Percentiles rank a stretch among this genome's conserved stretches.
phyloP scores from a whole-genome alignment of 2,797 vertebrate species.

The Kryptolebias ocellatus region DNA sequence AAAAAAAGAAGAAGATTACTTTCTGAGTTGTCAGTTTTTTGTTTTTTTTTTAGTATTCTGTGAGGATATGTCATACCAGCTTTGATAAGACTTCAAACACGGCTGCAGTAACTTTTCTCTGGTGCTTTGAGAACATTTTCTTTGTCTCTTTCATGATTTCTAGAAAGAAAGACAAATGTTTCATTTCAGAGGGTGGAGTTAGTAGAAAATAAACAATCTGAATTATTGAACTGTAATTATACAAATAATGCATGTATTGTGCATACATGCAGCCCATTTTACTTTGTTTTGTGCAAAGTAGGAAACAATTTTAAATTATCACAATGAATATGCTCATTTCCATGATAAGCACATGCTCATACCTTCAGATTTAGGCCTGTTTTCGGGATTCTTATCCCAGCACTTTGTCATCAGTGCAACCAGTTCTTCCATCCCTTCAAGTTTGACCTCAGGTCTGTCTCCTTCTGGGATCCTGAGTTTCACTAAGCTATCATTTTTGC shows the following conservation, averaged over 20 bases:
- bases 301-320: neutral
- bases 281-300: neutral
- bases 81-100: constrained; percentile 37
- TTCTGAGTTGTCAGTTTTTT: neutral
- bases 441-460: constrained; percentile 53
- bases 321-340: neutral
- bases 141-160: constrained; percentile 55
- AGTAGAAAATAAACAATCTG: neutral
- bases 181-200: neutral
- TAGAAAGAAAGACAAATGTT: constrained; percentile 47
- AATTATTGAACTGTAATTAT: neutral
- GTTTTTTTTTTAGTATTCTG: neutral
- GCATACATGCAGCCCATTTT: neutral
- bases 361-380: constrained; percentile 66
- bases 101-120: constrained; percentile 19
- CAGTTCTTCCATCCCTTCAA: constrained; percentile 60
- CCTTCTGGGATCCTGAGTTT: constrained; percentile 15
- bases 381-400: constrained; percentile 48
- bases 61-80: constrained; percentile 47
- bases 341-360: neutral
- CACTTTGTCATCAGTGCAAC: constrained; percentile 68
- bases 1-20: neutral
- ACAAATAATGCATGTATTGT: neutral
- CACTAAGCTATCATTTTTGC: fast-evolving
- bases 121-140: constrained; percentile 37